phyloP scores from a whole-genome alignment of 2,113 vertebrate species.

The Raja brachyura region DNA sequence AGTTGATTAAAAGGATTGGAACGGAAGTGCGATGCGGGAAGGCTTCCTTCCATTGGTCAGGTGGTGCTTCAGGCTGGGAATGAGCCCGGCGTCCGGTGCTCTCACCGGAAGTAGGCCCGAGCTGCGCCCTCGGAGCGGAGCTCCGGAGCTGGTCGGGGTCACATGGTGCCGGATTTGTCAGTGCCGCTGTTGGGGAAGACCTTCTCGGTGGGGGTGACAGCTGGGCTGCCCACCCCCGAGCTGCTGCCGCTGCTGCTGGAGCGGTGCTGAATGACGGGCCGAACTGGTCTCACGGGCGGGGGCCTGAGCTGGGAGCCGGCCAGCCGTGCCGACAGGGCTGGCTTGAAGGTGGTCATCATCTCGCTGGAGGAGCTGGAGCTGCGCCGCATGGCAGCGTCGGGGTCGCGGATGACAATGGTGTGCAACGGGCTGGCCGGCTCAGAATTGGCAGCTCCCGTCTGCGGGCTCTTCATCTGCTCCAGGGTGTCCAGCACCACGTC shows the following conservation, averaged over 20 bases:
- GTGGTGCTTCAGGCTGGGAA: neutral
- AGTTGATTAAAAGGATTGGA: constrained; percentile 9
- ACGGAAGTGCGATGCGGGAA: neutral
- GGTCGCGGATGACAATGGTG: constrained; percentile 94
- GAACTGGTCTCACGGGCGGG: constrained; percentile 67
- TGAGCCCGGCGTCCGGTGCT: neutral
- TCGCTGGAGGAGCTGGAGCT: constrained; percentile 86
- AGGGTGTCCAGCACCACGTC: constrained; percentile 94
- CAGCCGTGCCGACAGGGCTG: constrained; percentile 77
- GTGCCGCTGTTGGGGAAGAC: constrained; percentile 73
- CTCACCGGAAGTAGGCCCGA: too few relatives aligned
- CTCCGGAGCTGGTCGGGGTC: constrained; percentile 35
- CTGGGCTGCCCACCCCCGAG: constrained; percentile 85
- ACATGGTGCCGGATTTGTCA: constrained; percentile 90
- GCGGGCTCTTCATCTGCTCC: constrained; percentile 85
- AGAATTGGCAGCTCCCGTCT: constrained; percentile 61
- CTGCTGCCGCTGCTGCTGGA: constrained; percentile 95
- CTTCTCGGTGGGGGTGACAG: constrained; percentile 90
- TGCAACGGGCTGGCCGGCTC: constrained; percentile 90
- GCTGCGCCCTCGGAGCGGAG: neutral
- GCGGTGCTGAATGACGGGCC: constrained; percentile 77
- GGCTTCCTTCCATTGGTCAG: neutral
- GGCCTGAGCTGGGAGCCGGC: constrained; percentile 83
- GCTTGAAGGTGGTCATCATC: constrained; percentile 98
- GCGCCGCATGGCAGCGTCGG: constrained; percentile 85